A percentile compares a stretch with the other conserved stretches of the same genome.
These are phyloP conservation scores for Megaceryle torquata DNA, from an alignment of 2,113 vertebrate species.

Conservation along the genomic window DNA sequence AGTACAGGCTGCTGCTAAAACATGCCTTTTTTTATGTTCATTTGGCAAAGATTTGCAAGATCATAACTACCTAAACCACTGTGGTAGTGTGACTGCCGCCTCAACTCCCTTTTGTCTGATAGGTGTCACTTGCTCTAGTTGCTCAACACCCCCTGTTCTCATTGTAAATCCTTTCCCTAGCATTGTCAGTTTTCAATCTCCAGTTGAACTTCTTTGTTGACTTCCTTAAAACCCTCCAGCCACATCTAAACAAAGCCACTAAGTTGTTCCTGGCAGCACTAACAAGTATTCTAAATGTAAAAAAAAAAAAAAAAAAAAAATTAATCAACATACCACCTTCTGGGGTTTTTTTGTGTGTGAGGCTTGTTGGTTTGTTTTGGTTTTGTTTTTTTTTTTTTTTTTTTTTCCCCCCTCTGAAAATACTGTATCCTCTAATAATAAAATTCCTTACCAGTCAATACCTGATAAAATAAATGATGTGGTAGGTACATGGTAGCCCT, in stretches of 20 bases:
- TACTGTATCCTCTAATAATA: not conserved
- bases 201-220: not conserved
- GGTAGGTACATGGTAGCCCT: not conserved
- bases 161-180: not conserved
- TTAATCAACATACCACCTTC: not conserved
- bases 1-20: not conserved
- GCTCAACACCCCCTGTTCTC: not conserved
- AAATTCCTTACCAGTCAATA: not conserved
- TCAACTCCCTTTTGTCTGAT: not conserved
- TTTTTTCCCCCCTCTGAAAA: not conserved
- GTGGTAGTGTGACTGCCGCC: not conserved
- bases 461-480: not conserved
- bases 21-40: not conserved
- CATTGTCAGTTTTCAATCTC: not conserved
- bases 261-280: not conserved
- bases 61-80: not conserved
- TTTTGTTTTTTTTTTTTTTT: too few relatives aligned
- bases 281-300: not conserved
- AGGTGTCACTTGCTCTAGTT: not conserved
- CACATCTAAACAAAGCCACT: not conserved
- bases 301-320: not conserved
- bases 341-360: not conserved
- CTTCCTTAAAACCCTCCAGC: not conserved
- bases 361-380: too few relatives aligned
- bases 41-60: not conserved